Conservation (phyloP, 37 sponge, comb jelly and placozoan genomes). For the Agelas oroides region DNA sequence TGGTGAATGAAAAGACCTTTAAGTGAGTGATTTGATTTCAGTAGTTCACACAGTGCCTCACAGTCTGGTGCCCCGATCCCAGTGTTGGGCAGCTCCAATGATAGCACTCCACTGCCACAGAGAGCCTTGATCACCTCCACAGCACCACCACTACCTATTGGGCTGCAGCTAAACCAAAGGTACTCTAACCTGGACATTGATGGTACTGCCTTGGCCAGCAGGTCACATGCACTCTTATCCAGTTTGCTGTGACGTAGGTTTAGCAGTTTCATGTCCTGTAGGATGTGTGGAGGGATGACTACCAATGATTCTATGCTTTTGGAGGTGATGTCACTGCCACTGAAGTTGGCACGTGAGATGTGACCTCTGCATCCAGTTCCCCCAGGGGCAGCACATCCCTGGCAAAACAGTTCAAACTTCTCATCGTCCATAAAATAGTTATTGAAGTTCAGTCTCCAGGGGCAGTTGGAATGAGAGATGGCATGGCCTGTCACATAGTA, state of each 20-base stretch:
- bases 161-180: background rate
- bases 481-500: slow-evolving; percentile 14
- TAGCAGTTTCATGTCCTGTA: background rate
- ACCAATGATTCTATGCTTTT: background rate
- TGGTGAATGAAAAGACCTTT: background rate
- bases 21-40: background rate
- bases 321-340: background rate
- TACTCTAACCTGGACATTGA: background rate
- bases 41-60: background rate
- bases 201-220: slow-evolving; percentile 7
- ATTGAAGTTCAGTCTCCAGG: background rate
- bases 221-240: slow-evolving; percentile 3
- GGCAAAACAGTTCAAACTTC: background rate
- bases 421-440: background rate
- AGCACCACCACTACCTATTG: slow-evolving; percentile 27
- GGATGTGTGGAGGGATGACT: background rate
- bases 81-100: background rate
- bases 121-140: slow-evolving; percentile 6
- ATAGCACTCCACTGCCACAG: background rate
- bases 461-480: slow-evolving; percentile 10
- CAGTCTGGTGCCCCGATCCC: slow-evolving; percentile 5
- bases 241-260: background rate
- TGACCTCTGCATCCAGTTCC: background rate
- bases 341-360: background rate
- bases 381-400: background rate